Percentiles rank a stretch among this genome's conserved stretches.
Conservation (phyloP, 2,888 invertebrate genomes). For the Mechanitis mazaeus region DNA sequence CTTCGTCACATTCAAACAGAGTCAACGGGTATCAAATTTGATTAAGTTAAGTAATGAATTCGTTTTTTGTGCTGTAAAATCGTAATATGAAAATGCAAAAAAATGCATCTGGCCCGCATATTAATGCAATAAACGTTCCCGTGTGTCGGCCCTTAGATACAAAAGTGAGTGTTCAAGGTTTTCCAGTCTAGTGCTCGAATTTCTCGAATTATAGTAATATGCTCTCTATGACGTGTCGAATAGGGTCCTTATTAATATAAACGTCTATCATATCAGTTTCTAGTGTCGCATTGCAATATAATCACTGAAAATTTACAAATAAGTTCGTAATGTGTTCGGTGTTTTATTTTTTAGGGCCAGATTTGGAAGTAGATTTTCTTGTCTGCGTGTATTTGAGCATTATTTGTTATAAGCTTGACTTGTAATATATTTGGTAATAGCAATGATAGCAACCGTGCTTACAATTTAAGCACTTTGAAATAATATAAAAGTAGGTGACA, state of each 20-base stretch:
- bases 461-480: too few species aligned
- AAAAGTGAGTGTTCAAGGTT: conserved; percentile 40
- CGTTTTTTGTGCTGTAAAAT: not conserved
- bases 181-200: conserved; percentile 30
- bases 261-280: not conserved
- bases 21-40: not conserved
- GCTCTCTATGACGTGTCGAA: conserved; percentile 27
- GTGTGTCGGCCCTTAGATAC: conserved; percentile 30
- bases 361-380: conserved; percentile 34
- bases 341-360: conserved; percentile 21
- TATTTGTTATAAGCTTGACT: conserved; percentile 18
- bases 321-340: conserved; percentile 20
- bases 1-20: too few species aligned
- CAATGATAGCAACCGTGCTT: too few species aligned
- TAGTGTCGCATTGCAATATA: conserved; percentile 5
- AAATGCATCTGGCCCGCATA: conserved; percentile 9
- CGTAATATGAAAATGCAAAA: conserved; percentile 7
- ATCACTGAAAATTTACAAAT: conserved; percentile 16
- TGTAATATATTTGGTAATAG: conserved; percentile 15
- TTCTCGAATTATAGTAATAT: conserved; percentile 26
- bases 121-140: conserved; percentile 11
- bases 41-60: not conserved
- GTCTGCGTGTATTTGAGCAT: conserved; percentile 25
- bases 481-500: too few species aligned
- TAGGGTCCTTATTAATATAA: conserved; percentile 20